Evolutionary conservation across 2,113 vertebrate genomes (phyloP).

Genomic region (Nesogale talazaci): DNA sequence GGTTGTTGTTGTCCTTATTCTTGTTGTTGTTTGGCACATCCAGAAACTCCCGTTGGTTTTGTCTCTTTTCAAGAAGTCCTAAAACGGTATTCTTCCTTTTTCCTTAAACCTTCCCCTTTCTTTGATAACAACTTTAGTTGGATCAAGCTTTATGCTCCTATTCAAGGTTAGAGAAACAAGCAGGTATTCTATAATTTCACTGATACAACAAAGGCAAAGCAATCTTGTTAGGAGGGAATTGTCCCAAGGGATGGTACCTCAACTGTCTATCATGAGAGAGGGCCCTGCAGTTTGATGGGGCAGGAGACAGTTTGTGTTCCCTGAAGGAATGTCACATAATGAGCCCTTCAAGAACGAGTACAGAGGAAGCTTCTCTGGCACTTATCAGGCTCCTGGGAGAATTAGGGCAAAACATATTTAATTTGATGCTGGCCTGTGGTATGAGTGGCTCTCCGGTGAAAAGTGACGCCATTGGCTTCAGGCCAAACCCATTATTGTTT

Average conservation of each 20-base stretch:
- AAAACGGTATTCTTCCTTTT: constrained; percentile 9
- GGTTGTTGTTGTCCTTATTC: too few relatives aligned
- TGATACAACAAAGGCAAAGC: not conserved
- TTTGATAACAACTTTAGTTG: not conserved
- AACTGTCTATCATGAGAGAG: not conserved
- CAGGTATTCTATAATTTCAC: not conserved
- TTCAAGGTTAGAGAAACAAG: constrained; percentile 17
- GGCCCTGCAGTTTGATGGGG: fast-evolving
- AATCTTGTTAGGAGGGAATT: not conserved
- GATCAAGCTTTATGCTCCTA: not conserved
- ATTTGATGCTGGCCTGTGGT: not conserved
- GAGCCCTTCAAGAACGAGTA: not conserved
- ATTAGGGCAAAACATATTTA: not conserved
- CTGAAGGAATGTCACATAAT: not conserved
- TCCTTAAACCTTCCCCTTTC: not conserved
- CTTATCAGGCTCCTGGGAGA: constrained; percentile 18
- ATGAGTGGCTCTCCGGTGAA: not conserved
- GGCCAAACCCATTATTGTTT: not conserved
- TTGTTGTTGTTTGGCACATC: not conserved
- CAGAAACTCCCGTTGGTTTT: constrained; percentile 2
- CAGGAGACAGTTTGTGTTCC: not conserved
- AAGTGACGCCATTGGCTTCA: not conserved
- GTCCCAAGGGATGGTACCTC: not conserved
- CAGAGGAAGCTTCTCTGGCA: not conserved
- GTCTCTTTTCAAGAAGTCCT: constrained; percentile 9